These are phyloP conservation scores for Auanema sp. DNA, from an alignment of 2,888 invertebrate species.

Conservation along the genomic window DNA sequence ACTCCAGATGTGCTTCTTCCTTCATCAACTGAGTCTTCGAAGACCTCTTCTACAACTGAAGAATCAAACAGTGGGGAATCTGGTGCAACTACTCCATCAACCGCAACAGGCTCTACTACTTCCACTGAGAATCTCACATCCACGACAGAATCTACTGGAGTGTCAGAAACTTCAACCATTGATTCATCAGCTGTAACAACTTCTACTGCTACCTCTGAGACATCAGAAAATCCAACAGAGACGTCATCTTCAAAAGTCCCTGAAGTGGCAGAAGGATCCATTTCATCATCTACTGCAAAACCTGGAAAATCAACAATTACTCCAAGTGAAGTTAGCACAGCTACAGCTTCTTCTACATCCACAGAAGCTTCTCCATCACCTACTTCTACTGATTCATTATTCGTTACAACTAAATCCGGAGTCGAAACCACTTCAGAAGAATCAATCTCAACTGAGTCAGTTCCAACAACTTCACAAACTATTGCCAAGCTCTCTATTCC, in stretches of 20 bases:
- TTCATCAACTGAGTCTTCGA: constrained; percentile 11
- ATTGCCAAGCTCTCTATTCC: neutral
- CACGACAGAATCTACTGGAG: too few relatives aligned
- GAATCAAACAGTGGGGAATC: constrained; percentile 9
- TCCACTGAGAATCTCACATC: constrained; percentile 1
- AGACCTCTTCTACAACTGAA: constrained; percentile 11
- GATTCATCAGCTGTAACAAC: constrained; percentile 9
- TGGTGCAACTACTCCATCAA: neutral
- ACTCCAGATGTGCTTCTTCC: neutral
- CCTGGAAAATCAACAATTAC: constrained; percentile 1
- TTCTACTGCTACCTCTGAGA: neutral
- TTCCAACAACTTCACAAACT: constrained; percentile 6
- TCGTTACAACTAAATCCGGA: neutral
- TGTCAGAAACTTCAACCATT: constrained; percentile 9
- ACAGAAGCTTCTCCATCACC: constrained; percentile 5
- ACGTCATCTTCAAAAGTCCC: constrained; percentile 8
- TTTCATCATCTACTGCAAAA: constrained; percentile 8
- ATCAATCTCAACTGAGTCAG: neutral
- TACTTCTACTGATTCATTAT: neutral
- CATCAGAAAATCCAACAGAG: neutral
- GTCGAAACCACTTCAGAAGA: neutral
- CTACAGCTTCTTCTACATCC: constrained; percentile 1
- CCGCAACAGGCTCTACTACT: neutral
- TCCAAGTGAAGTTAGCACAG: neutral
- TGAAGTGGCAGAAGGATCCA: neutral